Evolutionary conservation across 2,888 invertebrate species (phyloP).

Genomic region (Zhengitettix transpicula): DNA sequence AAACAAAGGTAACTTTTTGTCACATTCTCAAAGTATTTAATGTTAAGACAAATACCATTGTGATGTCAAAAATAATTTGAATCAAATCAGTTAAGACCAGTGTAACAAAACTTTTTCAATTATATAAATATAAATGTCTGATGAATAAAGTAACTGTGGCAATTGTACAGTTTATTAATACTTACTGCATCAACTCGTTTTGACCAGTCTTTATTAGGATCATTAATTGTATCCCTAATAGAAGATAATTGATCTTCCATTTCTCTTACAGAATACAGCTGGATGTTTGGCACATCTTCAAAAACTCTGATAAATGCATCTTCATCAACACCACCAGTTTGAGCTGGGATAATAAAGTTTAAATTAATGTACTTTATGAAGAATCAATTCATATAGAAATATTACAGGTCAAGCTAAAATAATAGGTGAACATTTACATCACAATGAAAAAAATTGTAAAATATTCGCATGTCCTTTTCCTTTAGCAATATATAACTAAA

Average conservation of each 20-base stretch:
- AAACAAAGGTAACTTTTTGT: too few relatives aligned
- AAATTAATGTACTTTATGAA: too few relatives aligned
- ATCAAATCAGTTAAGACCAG: too few relatives aligned
- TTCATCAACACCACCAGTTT: constrained; percentile 75
- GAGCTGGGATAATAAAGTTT: constrained; percentile 6
- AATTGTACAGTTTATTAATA: constrained; percentile 11
- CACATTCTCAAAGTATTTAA: too few relatives aligned
- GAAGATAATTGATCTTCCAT: constrained; percentile 64
- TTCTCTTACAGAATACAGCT: constrained; percentile 68
- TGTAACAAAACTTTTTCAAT: neutral
- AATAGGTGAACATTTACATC: too few relatives aligned
- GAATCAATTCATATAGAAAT: too few relatives aligned
- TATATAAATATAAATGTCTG: neutral
- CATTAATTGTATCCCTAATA: constrained; percentile 57
- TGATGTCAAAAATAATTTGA: too few relatives aligned
- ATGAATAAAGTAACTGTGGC: neutral
- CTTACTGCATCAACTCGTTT: constrained; percentile 79
- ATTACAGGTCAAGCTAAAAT: too few relatives aligned
- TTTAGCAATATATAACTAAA: too few relatives aligned
- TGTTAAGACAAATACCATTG: too few relatives aligned
- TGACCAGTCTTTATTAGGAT: constrained; percentile 83
- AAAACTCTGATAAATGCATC: constrained; percentile 77
- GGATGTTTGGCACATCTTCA: constrained; percentile 64
- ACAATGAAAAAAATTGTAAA: too few relatives aligned
- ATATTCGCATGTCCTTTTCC: too few relatives aligned